phyloP scores from a whole-genome alignment of 2,888 invertebrate genomes.

The Leucophora obtusa region DNA sequence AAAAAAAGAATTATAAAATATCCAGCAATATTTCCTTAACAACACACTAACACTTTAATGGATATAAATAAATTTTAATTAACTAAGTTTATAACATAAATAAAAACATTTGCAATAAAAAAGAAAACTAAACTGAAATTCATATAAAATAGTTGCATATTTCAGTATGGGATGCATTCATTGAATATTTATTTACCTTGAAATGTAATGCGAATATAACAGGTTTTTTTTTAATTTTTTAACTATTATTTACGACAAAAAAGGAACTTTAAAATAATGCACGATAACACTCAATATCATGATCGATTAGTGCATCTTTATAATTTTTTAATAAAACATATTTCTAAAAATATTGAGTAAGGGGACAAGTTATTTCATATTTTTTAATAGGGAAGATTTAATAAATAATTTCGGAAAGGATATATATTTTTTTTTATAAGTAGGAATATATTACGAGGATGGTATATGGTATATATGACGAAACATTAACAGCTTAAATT shows the following conservation, averaged over 20 bases:
- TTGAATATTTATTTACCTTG: conserved; percentile 38
- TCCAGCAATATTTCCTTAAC: conserved; percentile 19
- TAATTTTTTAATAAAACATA: conserved; percentile 26
- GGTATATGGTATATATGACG: no score
- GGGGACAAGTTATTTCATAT: conserved; percentile 17
- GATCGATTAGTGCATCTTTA: conserved; percentile 53
- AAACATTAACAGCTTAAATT: no score
- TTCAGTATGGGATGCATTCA: conserved; percentile 18
- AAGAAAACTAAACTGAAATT: not conserved
- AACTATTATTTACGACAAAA: conserved; percentile 10
- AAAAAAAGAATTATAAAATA: not conserved
- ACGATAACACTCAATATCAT: conserved; percentile 28
- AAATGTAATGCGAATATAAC: conserved; percentile 35
- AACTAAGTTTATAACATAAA: not conserved
- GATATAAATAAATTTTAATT: not conserved
- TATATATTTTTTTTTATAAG: no score
- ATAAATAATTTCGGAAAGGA: no score
- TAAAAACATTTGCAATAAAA: conserved; percentile 12
- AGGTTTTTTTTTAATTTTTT: conserved; percentile 25
- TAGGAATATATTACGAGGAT: no score
- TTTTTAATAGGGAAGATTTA: no score
- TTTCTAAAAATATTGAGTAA: not conserved
- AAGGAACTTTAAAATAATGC: conserved; percentile 18
- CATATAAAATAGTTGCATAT: not conserved
- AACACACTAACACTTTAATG: conserved; percentile 13